phyloP scores from a whole-genome alignment of 2,797 vertebrate species.

The Petrocephalus schoutedeni region DNA sequence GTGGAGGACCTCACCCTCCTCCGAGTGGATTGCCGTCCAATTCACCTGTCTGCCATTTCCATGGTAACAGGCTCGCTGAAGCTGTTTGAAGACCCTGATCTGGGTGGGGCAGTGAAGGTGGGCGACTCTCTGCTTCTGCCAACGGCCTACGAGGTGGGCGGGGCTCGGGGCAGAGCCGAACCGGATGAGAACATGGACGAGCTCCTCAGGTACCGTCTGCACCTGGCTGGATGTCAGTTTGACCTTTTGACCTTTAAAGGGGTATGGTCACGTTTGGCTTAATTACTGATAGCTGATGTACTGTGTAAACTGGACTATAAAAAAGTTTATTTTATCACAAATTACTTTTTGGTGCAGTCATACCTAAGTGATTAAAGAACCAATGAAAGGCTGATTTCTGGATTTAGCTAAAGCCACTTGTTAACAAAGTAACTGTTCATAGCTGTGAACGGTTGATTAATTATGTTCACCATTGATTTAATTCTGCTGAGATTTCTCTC shows the following conservation, averaged over 20 bases:
- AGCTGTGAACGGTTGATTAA: not conserved
- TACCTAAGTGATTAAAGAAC: not conserved
- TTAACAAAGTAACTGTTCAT: not conserved
- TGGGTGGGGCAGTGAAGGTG: conserved; percentile 58
- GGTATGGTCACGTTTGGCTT: not conserved
- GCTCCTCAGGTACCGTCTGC: conserved; percentile 64
- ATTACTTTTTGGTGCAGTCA: not conserved
- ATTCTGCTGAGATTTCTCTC: not conserved
- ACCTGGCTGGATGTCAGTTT: not conserved
- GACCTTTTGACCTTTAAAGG: not conserved
- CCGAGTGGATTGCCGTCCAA: not conserved
- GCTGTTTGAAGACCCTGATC: conserved; percentile 71
- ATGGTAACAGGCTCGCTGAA: conserved; percentile 50
- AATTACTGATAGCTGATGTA: too few species aligned
- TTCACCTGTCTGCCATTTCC: not conserved
- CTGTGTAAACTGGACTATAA: too few species aligned
- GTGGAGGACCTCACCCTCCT: not conserved
- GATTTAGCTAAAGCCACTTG: not conserved
- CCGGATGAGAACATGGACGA: conserved; percentile 51
- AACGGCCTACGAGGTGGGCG: conserved; percentile 34
- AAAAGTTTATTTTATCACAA: not conserved
- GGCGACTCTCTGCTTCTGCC: conserved; percentile 67
- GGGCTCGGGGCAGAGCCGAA: not conserved
- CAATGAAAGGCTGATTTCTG: not conserved
- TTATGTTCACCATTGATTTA: not conserved